These are phyloP conservation scores for Tachystola acroxantha DNA, from an alignment of 2,888 invertebrate species.

Conservation along the genomic window DNA sequence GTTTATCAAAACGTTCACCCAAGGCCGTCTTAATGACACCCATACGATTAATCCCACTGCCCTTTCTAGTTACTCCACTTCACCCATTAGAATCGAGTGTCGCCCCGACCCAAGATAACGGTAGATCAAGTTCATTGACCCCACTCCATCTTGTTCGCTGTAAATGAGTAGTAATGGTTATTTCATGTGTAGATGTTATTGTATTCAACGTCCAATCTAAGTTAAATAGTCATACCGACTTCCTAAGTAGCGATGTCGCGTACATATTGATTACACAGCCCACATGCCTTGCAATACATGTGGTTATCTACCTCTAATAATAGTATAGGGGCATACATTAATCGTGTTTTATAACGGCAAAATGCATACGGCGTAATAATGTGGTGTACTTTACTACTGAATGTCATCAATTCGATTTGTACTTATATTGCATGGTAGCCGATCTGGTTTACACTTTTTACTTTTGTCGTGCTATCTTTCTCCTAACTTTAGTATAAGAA, in stretches of 20 bases:
- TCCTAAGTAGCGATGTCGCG: conserved; percentile 48
- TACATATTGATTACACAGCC: conserved; percentile 47
- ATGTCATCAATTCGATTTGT: no score
- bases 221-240: conserved; percentile 27
- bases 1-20: no score
- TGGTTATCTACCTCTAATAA: conserved; percentile 16
- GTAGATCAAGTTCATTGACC: conserved; percentile 47
- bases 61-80: conserved; percentile 10
- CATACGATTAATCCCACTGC: background rate
- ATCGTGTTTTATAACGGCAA: conserved; percentile 17
- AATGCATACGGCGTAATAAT: no score
- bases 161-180: conserved; percentile 55
- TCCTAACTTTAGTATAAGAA: no score
- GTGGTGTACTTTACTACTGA: no score
- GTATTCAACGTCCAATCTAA: conserved; percentile 9
- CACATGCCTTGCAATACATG: conserved; percentile 13
- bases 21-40: background rate
- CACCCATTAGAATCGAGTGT: conserved; percentile 22
- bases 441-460: no score
- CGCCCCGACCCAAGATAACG: conserved; percentile 47
- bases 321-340: conserved; percentile 21
- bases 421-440: no score
- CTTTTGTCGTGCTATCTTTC: no score
- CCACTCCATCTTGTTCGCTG: conserved; percentile 31
- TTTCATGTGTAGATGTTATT: conserved; percentile 38